A percentile compares a stretch with the other conserved stretches of the same genome.
Conservation (phyloP, 1,140 invertebrate species). For the Ooceraea biroi region DNA sequence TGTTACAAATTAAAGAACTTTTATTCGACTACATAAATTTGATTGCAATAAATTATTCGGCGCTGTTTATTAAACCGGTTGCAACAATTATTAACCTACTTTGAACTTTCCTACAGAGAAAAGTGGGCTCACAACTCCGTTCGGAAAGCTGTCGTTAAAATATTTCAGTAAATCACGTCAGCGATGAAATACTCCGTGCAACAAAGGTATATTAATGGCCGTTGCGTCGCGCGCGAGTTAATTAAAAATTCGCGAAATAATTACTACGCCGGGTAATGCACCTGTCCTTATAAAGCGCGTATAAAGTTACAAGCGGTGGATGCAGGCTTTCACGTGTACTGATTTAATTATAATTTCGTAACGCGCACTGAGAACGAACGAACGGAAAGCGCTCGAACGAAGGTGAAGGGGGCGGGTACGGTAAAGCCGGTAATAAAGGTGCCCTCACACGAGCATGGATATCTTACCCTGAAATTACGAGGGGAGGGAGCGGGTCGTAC, state of each 20-base stretch:
- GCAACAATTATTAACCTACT: neutral
- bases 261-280: conserved; percentile 21
- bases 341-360: conserved; percentile 59
- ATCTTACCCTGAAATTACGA: conserved; percentile 48
- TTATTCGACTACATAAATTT: neutral
- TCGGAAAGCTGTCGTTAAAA: neutral
- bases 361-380: conserved; percentile 19
- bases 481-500: conserved; percentile 1
- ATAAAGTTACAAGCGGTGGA: conserved; percentile 28
- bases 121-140: neutral
- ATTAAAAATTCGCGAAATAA: conserved; percentile 51
- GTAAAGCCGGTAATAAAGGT: conserved; percentile 50
- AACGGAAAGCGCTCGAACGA: conserved; percentile 23
- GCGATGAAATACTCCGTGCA: neutral
- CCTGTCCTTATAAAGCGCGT: conserved; percentile 22
- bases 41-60: neutral
- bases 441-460: conserved; percentile 15
- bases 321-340: conserved; percentile 39
- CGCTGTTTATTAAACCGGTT: neutral
- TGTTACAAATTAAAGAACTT: too few relatives aligned
- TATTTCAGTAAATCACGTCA: conserved; percentile 14
- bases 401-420: conserved; percentile 26
- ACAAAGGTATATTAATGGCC: conserved; percentile 27
- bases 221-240: neutral
- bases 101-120: neutral